phyloP scores from a whole-genome alignment of 2,888 invertebrate genomes.

The Lutraria lutraria region DNA sequence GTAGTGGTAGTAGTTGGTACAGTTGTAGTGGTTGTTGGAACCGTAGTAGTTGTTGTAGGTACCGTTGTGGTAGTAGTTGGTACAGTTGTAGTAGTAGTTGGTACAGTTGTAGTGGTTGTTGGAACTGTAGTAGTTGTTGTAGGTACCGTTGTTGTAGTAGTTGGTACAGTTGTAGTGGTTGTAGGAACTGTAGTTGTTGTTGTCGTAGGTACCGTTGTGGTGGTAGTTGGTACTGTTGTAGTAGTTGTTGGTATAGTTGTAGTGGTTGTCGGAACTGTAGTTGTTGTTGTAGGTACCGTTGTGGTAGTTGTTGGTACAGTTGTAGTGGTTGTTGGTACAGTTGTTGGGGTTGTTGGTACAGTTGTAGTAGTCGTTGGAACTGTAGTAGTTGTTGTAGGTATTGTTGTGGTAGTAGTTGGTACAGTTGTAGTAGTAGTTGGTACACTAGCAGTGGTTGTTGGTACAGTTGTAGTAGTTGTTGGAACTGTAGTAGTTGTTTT shows the following conservation, averaged over 20 bases:
- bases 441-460: neutral
- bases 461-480: neutral
- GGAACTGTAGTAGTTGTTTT: neutral
- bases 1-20: neutral
- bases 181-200: neutral
- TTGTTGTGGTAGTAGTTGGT: neutral
- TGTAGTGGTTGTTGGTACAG: neutral
- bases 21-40: neutral
- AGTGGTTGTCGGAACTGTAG: neutral
- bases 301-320: neutral
- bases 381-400: neutral
- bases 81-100: neutral
- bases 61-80: conserved; percentile 9
- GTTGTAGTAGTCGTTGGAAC: neutral
- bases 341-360: neutral
- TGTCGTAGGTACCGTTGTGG: neutral
- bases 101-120: neutral
- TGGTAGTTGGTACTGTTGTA: neutral
- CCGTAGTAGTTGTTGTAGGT: neutral
- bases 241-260: neutral
- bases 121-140: neutral
- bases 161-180: neutral
- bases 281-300: neutral
- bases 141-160: neutral
- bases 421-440: neutral